Percentiles rank a stretch among this genome's conserved stretches.
These are phyloP conservation scores for Harpegnathos saltator DNA, from an alignment of 1,140 invertebrate genomes.

Conservation along the genomic window DNA sequence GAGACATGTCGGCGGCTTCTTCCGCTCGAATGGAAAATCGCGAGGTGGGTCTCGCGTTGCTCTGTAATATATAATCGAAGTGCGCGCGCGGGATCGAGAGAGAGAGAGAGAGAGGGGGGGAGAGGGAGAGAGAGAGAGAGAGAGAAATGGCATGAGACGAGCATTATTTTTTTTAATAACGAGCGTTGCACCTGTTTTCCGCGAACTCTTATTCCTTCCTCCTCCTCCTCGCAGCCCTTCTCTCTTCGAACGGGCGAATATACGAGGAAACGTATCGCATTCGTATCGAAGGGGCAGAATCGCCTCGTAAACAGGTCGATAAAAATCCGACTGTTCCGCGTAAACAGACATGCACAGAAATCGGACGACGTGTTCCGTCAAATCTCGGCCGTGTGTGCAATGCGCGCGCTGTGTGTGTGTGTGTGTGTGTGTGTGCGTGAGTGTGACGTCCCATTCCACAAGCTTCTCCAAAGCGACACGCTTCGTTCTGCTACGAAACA, in stretches of 20 bases:
- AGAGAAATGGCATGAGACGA: neutral
- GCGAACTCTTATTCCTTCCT: neutral
- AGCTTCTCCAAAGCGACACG: constrained; percentile 66
- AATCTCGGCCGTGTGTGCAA: neutral
- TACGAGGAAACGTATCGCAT: constrained; percentile 39
- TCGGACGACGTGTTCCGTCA: constrained; percentile 26
- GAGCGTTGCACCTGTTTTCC: constrained; percentile 6
- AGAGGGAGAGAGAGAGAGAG: neutral
- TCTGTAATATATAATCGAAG: constrained; percentile 41
- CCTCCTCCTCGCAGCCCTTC: neutral
- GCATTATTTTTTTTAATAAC: constrained; percentile 47
- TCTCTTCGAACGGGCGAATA: constrained; percentile 20
- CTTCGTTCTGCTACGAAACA: constrained; percentile 66
- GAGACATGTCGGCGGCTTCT: constrained; percentile 1
- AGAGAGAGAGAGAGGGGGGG: neutral
- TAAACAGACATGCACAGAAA: constrained; percentile 36
- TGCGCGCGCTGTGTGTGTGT: too few species aligned
- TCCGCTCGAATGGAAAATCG: neutral
- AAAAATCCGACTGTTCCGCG: constrained; percentile 50
- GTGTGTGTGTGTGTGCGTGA: neutral
- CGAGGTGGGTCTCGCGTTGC: constrained; percentile 12
- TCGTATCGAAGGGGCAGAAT: constrained; percentile 38
- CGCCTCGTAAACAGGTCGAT: constrained; percentile 54
- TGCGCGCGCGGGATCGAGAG: neutral
- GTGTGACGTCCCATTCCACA: neutral